Evolutionary conservation across 2,113 vertebrate species (phyloP), one percentile per base, ranked within the genome.

Genomic region (Sus scrofa): DNA sequence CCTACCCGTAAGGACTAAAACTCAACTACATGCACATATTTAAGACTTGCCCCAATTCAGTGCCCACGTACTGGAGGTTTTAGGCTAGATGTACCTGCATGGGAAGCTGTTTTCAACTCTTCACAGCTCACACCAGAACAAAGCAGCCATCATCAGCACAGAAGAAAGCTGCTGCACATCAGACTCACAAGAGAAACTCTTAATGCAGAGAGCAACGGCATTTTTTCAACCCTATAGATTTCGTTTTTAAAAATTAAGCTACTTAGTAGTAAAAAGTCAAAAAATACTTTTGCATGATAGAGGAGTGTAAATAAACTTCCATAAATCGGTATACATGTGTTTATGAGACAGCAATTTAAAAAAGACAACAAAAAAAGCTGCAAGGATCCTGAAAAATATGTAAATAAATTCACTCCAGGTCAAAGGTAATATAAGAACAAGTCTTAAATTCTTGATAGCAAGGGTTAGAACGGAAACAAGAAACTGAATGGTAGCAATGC

Each of bases 261-360:
- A 27, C 78, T 93, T 91, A 95, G 18, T 52, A 89, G 68, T 95
- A 95, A 96, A 97, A 97, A 83, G 78, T 14, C 0, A 65, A 75
- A 78, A 44, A 77, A 77, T 81, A 37, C 4, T 0, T 65, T 7
- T 85, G 0, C 91, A 94, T 39, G 1, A 15, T 44, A 93, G 86
- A 95, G 90, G 94, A 39, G 93, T 97, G 24, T 96, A 88, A 97
- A 90, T 83, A 92, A 79, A 22, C 58, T 96, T 92, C 56, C 92
- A 96, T 87, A 86, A 65, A 89, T 50, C 75, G 65, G 84, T 60
- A 92, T 84, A 83, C 58, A 89, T 34, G 65, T 34, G 87, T 92
- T 82, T 86, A 56, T 86, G 63, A 88, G 75, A 91, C 54, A 12
- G 91, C 68, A 74, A 96, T 70, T 89, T 82, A 13, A 73, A 82